These are phyloP conservation scores for Vombatus ursinus DNA, from an alignment of 2,113 vertebrate genomes.

Conservation along the genomic window DNA sequence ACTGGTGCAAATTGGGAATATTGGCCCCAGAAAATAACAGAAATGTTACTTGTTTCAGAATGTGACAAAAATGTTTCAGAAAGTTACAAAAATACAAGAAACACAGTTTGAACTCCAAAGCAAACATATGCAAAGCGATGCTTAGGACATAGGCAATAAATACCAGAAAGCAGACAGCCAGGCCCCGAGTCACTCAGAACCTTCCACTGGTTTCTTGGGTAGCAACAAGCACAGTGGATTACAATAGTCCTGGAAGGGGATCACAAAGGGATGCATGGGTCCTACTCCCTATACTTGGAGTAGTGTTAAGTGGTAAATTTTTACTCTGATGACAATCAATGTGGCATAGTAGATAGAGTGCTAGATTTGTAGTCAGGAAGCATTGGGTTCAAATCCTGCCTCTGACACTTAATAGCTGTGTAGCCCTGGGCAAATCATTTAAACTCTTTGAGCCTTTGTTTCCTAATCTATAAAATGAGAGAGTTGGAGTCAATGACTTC, in stretches of 20 bases:
- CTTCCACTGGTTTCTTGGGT: background rate
- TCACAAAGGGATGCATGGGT: background rate
- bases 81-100: background rate
- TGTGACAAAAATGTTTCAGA: background rate
- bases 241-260: background rate
- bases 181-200: background rate
- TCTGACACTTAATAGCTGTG: background rate
- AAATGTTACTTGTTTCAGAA: no score
- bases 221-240: background rate
- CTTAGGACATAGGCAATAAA: background rate
- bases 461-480: background rate
- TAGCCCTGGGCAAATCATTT: background rate
- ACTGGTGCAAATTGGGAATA: background rate
- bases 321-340: background rate
- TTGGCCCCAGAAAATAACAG: background rate
- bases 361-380: background rate
- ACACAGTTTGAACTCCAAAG: background rate
- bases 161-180: background rate
- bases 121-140: background rate
- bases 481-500: background rate
- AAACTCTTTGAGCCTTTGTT: background rate
- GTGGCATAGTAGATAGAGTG: background rate
- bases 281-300: background rate
- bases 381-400: background rate
- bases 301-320: background rate